Evolutionary conservation across 2,797 vertebrate genomes (phyloP), one percentile per base, ranked within the genome.

Genomic region (Varecia variegata): DNA sequence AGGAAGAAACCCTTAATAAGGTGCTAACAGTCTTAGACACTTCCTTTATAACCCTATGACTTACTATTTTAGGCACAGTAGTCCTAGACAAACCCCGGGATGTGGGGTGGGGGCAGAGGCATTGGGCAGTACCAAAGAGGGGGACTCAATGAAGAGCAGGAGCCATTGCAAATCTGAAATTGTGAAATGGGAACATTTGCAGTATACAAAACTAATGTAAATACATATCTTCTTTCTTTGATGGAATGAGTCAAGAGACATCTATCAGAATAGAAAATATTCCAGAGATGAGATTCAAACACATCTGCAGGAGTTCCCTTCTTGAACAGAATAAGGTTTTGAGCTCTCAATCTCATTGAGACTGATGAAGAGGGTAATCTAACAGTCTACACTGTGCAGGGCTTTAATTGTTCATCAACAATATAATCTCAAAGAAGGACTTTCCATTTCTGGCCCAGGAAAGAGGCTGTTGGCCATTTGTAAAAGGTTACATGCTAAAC

Each of bases 321-420:
- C 50, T 35, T 54, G 47, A 32, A 12, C 17, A 35, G 45, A 65
- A 13, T 11, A 14, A 13, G 18, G 20, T 23, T 85, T 40, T 10
- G 56, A 83, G 62, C 38, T 50, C 38, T 79, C 30, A 43, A 1
- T 21, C 35, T 80, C 56, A n/a, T 0, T 1, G 2, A 21, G 43
- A 80, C 50, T 45, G 77, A 54, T 1, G 14, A 25, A 71, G 13
- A 18, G 15, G 38, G 30, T 3, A 23, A 56, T 5, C 52, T 20
- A 5, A 93, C 5, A 8, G 38, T 3, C 20, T 30, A 9, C 0
- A 30, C 11, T 35, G 30, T 1, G 2, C 32, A 30, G 17, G 76
- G 50, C 23, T 74, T 54, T 89, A 45, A 83, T 68, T 87, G 40
- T n/a, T 80, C 95, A 80, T 6, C 8, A 25, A 50, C 18, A 81